Base-by-base conservation (phyloP, 2,888 invertebrate species). In the Yponomeuta plumbellus region DNA sequence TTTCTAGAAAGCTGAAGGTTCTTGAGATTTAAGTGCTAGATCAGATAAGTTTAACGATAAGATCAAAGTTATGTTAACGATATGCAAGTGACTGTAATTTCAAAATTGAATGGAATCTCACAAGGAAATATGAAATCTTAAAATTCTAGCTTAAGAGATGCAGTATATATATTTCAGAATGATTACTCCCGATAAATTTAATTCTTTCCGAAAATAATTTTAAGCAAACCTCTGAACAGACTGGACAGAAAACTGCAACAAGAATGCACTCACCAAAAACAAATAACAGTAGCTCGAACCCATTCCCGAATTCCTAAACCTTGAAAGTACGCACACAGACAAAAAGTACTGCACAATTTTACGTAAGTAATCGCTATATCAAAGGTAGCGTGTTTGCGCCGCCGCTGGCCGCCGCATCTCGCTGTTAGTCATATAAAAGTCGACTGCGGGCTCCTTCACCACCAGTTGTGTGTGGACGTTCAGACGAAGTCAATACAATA, bases 381-480 rank as follows among this genome's bases (percentile, higher is more conserved):
- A 88, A 88, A 87, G 88, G 88, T 87, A 82, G 87, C 82, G 86
- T 88, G 79, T 84, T 87, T 88, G 88, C 88, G 84, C 85, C 81
- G 79, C 81, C 76, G 70, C 77, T 74, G 80, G 77, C 80, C 79
- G 77, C 80, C 80, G 83, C 86, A 86, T 89, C 89, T 88, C 81
- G 76, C 75, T 73, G 76, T 80, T 81, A 78, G 83, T 81, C 83
- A 89, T 91, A 91, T 91, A 91, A 86, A 91, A 90, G 90, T 83
- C 80, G 80, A 76, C 76, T 80, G 74, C 73, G 76, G 72, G 77
- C 73, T 75, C 79, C 75, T 74, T 83, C 80, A 76, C 75, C 83
- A 91, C 84, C 89, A 91, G 91, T 91, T 82, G 90, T 87, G 90
- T 89, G 88, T 86, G 84, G 84, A 86, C 84, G 86, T 80, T 86